Conservation (phyloP, 2,797 vertebrate species). For the Anguilla anguilla region DNA sequence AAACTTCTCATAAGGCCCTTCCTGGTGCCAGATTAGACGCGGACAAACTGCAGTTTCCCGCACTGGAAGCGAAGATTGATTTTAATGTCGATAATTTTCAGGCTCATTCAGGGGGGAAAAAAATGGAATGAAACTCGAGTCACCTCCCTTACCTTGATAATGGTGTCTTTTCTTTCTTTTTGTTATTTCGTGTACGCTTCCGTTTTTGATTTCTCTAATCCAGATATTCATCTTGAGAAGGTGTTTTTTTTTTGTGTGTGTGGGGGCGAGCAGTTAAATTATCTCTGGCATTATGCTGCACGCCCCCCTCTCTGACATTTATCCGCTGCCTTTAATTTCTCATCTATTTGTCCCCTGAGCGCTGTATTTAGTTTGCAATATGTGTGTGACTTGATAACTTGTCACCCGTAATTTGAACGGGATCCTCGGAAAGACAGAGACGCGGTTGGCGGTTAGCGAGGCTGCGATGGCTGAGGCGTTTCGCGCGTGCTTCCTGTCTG, state of each 20-base stretch:
- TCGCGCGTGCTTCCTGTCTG: conserved; percentile 31
- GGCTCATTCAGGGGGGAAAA: not conserved
- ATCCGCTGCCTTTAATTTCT: conserved; percentile 53
- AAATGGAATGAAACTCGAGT: conserved; percentile 30
- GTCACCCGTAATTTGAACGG: conserved; percentile 55
- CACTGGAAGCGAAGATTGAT: conserved; percentile 46
- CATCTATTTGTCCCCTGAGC: conserved; percentile 51
- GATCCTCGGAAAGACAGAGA: conserved; percentile 49
- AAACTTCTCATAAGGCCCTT: conserved; percentile 52
- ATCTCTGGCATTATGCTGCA: conserved; percentile 37
- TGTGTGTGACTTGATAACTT: conserved; percentile 55
- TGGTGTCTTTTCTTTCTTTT: conserved; percentile 6
- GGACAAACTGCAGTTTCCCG: conserved; percentile 50
- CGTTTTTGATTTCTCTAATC: conserved; percentile 19
- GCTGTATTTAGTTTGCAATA: conserved; percentile 59
- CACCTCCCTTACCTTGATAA: conserved; percentile 24
- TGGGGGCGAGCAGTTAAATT: conserved; percentile 45
- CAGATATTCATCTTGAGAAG: conserved; percentile 14
- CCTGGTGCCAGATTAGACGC: conserved; percentile 53
- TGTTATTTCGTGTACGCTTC: conserved; percentile 40
- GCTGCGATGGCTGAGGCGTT: conserved; percentile 30
- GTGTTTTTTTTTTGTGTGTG: conserved; percentile 27
- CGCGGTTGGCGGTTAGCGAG: conserved; percentile 35
- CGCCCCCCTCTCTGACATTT: conserved; percentile 45
- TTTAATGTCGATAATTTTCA: conserved; percentile 36